Evolutionary conservation across 1,140 invertebrate species (phyloP).

Genomic region (Lineus longissimus): DNA sequence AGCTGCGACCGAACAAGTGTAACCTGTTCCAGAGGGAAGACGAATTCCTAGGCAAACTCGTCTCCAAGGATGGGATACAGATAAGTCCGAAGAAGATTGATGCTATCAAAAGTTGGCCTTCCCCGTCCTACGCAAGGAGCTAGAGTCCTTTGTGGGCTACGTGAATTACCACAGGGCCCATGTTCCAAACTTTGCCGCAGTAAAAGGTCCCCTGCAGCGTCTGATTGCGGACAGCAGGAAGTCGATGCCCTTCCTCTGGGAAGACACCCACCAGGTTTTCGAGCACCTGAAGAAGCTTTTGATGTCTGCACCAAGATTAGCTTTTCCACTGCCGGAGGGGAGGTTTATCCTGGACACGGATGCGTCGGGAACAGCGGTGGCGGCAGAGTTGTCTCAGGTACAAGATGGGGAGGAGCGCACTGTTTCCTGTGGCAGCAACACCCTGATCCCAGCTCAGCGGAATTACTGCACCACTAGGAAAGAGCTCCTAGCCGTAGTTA

Average conservation of each 20-base stretch:
- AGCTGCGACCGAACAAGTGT: conserved; percentile 25
- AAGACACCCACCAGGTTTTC: too few species aligned
- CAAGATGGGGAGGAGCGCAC: too few species aligned
- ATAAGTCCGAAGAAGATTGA: conserved; percentile 33
- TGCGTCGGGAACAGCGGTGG: too few species aligned
- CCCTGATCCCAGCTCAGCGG: too few species aligned
- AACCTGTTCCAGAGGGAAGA: conserved; percentile 13
- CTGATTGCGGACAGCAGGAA: conserved; percentile 19
- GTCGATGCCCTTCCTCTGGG: conserved; percentile 17
- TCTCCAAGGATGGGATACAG: conserved; percentile 24
- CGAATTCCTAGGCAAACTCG: conserved; percentile 24
- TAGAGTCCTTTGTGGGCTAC: conserved; percentile 33
- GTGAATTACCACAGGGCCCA: conserved; percentile 19
- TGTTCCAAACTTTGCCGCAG: conserved; percentile 18
- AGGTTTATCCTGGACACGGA: too few species aligned
- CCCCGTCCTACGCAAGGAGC: conserved; percentile 27
- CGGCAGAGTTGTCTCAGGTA: too few species aligned
- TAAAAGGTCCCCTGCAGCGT: conserved; percentile 16
- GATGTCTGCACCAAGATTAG: too few species aligned
- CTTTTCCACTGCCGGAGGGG: too few species aligned
- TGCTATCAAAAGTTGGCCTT: conserved; percentile 31
- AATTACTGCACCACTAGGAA: too few species aligned
- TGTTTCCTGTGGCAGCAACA: too few species aligned
- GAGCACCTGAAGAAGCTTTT: too few species aligned
- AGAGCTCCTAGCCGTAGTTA: too few species aligned